These are phyloP conservation scores for Mastomys coucha DNA, from an alignment of 2,113 vertebrate species.

Conservation along the genomic window DNA sequence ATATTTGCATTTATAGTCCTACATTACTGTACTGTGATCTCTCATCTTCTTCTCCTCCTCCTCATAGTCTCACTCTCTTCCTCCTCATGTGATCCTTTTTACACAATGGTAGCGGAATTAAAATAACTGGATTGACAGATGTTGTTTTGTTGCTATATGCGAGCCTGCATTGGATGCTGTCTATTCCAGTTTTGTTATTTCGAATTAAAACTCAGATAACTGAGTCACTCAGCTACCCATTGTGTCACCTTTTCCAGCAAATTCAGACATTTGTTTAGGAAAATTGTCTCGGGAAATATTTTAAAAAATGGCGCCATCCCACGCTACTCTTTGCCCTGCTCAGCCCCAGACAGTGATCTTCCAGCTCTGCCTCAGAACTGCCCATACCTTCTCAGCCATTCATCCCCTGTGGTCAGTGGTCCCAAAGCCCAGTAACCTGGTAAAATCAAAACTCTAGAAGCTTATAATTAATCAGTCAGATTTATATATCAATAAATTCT, in stretches of 20 bases:
- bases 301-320: too few relatives aligned
- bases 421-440: too few relatives aligned
- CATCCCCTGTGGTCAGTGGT: too few relatives aligned
- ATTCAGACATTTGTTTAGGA: conserved; percentile 58
- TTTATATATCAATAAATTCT: too few relatives aligned
- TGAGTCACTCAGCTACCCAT: conserved; percentile 35
- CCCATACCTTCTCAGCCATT: too few relatives aligned
- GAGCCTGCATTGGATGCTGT: neutral
- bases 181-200: neutral
- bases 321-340: too few relatives aligned
- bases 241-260: conserved; percentile 48
- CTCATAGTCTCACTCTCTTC: neutral
- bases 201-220: conserved; percentile 33
- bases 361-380: too few relatives aligned
- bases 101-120: neutral
- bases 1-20: neutral
- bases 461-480: too few relatives aligned
- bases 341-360: too few relatives aligned
- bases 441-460: too few relatives aligned
- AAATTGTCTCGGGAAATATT: neutral
- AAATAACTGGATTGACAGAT: neutral
- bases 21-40: neutral
- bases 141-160: too few relatives aligned
- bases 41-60: neutral
- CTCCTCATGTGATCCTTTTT: neutral